phyloP scores from a whole-genome alignment of 2,888 invertebrate species.

The Kryphioiulus occultus region DNA sequence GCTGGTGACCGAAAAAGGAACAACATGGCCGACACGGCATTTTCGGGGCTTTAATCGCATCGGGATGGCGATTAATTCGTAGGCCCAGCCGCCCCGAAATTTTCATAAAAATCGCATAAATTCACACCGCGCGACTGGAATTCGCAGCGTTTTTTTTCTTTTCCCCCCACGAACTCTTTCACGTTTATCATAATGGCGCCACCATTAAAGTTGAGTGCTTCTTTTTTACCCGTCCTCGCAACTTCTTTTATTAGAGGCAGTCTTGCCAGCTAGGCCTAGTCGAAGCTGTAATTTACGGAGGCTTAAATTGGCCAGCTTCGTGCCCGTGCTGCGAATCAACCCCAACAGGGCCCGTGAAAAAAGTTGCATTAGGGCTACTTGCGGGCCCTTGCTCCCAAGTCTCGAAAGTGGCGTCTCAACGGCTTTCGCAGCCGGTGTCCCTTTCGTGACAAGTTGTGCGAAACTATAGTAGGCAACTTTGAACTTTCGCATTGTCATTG shows the following conservation, averaged over 20 bases:
- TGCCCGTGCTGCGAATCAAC: neutral
- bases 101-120: slow-evolving; percentile 24
- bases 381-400: neutral
- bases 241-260: neutral
- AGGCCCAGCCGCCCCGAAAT: neutral
- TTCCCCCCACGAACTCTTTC: neutral
- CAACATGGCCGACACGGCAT: neutral
- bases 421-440: too few species aligned
- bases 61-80: neutral
- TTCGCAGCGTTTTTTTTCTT: neutral
- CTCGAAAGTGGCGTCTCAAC: too few species aligned
- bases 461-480: too few species aligned
- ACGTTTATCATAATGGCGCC: slow-evolving; percentile 37
- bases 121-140: slow-evolving; percentile 6
- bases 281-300: neutral
- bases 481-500: too few species aligned
- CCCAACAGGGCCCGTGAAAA: neutral
- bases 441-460: too few species aligned
- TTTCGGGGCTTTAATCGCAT: neutral
- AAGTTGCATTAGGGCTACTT: neutral
- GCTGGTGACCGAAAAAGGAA: neutral
- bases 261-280: neutral
- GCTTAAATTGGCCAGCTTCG: neutral
- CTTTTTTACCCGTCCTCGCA: neutral
- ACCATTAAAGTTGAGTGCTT: slow-evolving; percentile 24